A percentile compares a stretch with the other conserved stretches of the same genome.
These are phyloP conservation scores for Scalopus aquaticus DNA, from an alignment of 2,113 vertebrate species.

Conservation along the genomic window DNA sequence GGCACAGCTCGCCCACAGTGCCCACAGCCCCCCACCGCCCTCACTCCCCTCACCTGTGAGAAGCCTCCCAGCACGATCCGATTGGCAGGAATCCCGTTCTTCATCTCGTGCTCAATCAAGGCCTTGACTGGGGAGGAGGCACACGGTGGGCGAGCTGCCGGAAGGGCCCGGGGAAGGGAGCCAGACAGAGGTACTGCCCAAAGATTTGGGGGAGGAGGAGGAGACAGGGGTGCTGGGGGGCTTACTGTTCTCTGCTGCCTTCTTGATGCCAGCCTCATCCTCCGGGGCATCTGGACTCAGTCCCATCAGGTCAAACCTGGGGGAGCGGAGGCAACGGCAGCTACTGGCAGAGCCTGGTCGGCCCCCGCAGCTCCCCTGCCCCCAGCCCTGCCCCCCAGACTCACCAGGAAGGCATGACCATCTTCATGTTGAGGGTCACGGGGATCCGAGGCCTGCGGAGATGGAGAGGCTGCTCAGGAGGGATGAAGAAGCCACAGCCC, in stretches of 20 bases:
- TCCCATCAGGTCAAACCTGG: slow-evolving; percentile 98
- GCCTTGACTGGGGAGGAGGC: slow-evolving; percentile 90
- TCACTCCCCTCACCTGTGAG: slow-evolving; percentile 91
- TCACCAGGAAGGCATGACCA: slow-evolving; percentile 97
- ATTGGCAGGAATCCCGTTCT: slow-evolving; percentile 95
- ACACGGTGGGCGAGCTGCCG: background rate
- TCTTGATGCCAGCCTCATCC: slow-evolving; percentile 98
- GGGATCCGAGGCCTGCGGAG: slow-evolving; percentile 93
- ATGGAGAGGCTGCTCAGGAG: background rate
- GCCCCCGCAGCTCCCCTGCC: background rate
- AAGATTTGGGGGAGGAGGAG: background rate
- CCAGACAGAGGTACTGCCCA: background rate
- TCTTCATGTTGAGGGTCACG: slow-evolving; percentile 96
- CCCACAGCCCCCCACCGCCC: background rate
- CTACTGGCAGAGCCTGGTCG: background rate
- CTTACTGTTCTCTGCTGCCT: slow-evolving; percentile 97
- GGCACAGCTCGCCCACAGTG: background rate
- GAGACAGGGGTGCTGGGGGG: background rate
- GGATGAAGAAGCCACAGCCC: background rate
- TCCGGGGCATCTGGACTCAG: slow-evolving; percentile 93
- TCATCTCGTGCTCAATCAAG: slow-evolving; percentile 97
- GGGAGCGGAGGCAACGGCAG: background rate
- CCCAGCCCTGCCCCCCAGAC: slow-evolving; percentile 51
- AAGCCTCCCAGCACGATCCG: slow-evolving; percentile 97
- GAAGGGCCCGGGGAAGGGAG: background rate